Evolutionary conservation across 2,888 invertebrate species (phyloP).

Genomic region (Lymantria monacha): DNA sequence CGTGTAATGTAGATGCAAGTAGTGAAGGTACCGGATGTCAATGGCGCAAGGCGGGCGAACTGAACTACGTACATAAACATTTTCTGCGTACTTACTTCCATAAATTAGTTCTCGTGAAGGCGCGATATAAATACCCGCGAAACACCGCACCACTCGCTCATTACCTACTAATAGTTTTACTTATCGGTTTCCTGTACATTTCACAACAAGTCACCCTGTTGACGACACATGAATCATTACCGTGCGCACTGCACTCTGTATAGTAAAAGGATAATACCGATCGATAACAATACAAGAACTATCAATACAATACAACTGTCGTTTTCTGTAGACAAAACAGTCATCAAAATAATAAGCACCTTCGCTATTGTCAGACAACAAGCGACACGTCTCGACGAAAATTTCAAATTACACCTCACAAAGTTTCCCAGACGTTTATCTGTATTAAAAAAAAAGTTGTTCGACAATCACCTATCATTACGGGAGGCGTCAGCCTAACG

Average conservation of each 20-base stretch:
- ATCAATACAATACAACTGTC: constrained; percentile 26
- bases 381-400: constrained; percentile 56
- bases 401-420: constrained; percentile 67
- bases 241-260: constrained; percentile 9
- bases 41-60: constrained; percentile 56
- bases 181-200: constrained; percentile 67
- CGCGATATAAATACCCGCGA: constrained; percentile 77
- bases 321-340: constrained; percentile 50
- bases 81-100: constrained; percentile 81
- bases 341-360: constrained; percentile 68
- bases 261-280: constrained; percentile 6
- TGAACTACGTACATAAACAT: constrained; percentile 73
- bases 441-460: constrained; percentile 58
- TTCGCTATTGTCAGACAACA: constrained; percentile 52
- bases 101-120: constrained; percentile 80
- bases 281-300: constrained; percentile 22
- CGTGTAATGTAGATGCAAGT: constrained; percentile 21
- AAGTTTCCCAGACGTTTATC: constrained; percentile 67
- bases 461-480: constrained; percentile 78
- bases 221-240: constrained; percentile 35
- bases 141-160: constrained; percentile 68
- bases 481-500: constrained; percentile 64
- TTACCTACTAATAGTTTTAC: constrained; percentile 77
- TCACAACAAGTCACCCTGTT: constrained; percentile 45
- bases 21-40: constrained; percentile 70